Evolutionary conservation across 2,888 invertebrate genomes (phyloP).

Genomic region (Bimastos eiseni): DNA sequence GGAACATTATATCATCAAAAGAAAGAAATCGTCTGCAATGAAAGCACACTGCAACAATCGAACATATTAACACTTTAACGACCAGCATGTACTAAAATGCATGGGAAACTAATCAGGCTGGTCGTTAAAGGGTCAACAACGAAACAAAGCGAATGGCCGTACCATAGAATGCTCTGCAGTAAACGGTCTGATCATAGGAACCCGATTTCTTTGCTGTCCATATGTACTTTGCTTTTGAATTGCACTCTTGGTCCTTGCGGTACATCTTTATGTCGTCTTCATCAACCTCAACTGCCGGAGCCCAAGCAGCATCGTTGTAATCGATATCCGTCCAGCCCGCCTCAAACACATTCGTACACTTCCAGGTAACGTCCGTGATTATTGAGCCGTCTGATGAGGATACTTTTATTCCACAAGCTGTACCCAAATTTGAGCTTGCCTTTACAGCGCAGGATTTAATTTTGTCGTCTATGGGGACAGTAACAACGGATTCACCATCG

Average conservation of each 20-base stretch:
- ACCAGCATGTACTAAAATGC: no score
- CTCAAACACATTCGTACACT: not conserved
- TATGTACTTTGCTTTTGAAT: not conserved
- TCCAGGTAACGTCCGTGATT: not conserved
- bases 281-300: not conserved
- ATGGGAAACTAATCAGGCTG: no score
- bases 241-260: not conserved
- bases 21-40: not conserved
- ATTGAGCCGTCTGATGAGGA: not conserved
- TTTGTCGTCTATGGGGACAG: not conserved
- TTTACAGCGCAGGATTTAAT: not conserved
- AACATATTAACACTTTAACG: not conserved
- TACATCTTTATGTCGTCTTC: not conserved
- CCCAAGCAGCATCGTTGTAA: not conserved
- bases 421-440: not conserved
- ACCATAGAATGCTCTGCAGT: constrained; percentile 19
- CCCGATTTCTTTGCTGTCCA: not conserved
- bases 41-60: not conserved
- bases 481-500: not conserved
- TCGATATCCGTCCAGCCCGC: not conserved
- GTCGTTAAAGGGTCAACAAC: no score
- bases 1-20: not conserved
- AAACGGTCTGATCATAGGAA: not conserved
- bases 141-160: not conserved
- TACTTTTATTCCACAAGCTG: not conserved